A percentile compares a stretch with the other conserved stretches of the same genome.
Evolutionary conservation across 2,888 invertebrate genomes (phyloP).

Genomic region (Hyppa rectilinea): DNA sequence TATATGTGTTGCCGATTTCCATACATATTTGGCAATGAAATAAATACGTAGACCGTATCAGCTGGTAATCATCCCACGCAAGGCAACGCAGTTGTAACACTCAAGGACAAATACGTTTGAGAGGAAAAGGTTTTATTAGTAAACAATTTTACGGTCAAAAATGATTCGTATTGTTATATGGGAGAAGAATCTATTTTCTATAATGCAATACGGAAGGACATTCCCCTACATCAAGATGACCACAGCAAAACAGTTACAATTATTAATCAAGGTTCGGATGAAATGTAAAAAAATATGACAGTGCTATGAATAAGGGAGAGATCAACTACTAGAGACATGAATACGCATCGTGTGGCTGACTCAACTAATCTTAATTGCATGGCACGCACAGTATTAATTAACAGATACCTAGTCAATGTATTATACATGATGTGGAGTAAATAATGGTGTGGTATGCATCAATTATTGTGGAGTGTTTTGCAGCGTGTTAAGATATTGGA

Average conservation of each 20-base stretch:
- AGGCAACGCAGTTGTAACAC: conserved; percentile 43
- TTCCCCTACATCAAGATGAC: background rate
- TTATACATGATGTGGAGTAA: conserved; percentile 41
- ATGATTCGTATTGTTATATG: background rate
- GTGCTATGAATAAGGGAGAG: conserved; percentile 1
- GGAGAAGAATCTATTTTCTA: background rate
- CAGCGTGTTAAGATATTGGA: conserved; percentile 23
- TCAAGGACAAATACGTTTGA: conserved; percentile 46
- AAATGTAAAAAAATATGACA: conserved; percentile 15
- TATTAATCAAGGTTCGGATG: background rate
- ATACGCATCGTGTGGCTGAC: conserved; percentile 43
- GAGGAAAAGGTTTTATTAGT: conserved; percentile 11
- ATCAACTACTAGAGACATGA: conserved; percentile 12
- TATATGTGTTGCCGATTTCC: conserved; percentile 15
- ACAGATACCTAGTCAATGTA: conserved; percentile 39
- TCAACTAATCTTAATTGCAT: conserved; percentile 62
- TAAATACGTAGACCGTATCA: conserved; percentile 47
- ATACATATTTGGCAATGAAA: conserved; percentile 54
- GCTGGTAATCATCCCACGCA: conserved; percentile 50
- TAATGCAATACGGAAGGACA: background rate
- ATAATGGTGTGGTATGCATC: conserved; percentile 43
- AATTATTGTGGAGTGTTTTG: conserved; percentile 13
- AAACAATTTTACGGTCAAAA: conserved; percentile 9
- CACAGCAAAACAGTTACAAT: background rate
- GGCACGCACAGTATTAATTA: conserved; percentile 61